A percentile compares a stretch with the other conserved stretches of the same genome.
phyloP scores from a whole-genome alignment of 2,888 invertebrate genomes.

The Neuroscelio doddi region DNA sequence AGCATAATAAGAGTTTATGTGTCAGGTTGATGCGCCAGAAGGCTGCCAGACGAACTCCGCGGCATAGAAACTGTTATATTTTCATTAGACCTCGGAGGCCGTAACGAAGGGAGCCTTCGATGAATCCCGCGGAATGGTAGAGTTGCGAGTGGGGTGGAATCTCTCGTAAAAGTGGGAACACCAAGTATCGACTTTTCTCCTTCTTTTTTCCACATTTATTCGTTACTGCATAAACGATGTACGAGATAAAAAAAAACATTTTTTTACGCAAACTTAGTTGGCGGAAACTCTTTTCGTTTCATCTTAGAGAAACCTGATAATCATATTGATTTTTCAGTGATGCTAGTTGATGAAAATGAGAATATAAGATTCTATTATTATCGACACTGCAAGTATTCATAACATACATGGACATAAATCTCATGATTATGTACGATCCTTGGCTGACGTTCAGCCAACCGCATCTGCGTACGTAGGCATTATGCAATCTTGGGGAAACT shows the following conservation, averaged over 20 bases:
- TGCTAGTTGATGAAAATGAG: no score
- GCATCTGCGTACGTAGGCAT: slow-evolving; percentile 59
- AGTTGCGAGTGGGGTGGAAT: slow-evolving; percentile 32
- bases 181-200: slow-evolving; percentile 31
- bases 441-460: slow-evolving; percentile 44
- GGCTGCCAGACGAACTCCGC: slow-evolving; percentile 70
- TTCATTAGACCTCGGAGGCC: slow-evolving; percentile 65
- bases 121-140: slow-evolving; percentile 48
- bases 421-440: slow-evolving; percentile 39
- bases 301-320: no score
- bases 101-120: slow-evolving; percentile 52
- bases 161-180: slow-evolving; percentile 38
- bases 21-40: slow-evolving; percentile 71
- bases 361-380: background rate
- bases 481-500: slow-evolving; percentile 70
- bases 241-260: background rate
- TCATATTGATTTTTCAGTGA: no score
- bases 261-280: no score
- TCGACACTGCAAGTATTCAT: slow-evolving; percentile 15
- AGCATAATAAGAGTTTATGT: slow-evolving; percentile 73
- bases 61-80: slow-evolving; percentile 71
- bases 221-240: slow-evolving; percentile 11
- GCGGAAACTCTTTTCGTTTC: no score
- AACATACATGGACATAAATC: slow-evolving; percentile 16
- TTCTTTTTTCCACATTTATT: slow-evolving; percentile 18